Conservation (phyloP, 2,797 vertebrate genomes). For the Vespertilio murinus region DNA sequence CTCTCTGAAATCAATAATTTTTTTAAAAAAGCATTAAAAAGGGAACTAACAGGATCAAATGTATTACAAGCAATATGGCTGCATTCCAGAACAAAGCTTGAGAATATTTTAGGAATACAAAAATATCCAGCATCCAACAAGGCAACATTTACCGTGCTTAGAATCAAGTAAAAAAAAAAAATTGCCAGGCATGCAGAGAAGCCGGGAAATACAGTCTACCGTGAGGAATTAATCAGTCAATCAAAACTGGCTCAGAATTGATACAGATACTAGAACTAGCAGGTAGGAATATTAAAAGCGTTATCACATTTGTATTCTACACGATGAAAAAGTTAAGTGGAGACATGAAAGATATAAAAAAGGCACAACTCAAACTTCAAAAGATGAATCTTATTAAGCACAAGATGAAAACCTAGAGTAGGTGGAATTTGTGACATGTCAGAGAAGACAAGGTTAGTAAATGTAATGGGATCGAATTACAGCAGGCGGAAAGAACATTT, state of each 20-base stretch:
- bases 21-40: too few relatives aligned
- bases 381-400: not conserved
- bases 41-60: not conserved
- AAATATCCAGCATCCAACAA: not conserved
- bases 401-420: not conserved
- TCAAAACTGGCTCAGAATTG: not conserved
- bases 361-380: not conserved
- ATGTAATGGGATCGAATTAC: not conserved
- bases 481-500: not conserved
- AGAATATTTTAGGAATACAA: conserved; percentile 5
- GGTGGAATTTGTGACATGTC: not conserved
- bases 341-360: not conserved
- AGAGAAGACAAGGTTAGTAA: conserved; percentile 36
- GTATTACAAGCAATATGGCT: not conserved
- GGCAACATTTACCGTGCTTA: not conserved
- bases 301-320: not conserved
- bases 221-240: not conserved
- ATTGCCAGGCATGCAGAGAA: not conserved
- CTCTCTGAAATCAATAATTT: too few relatives aligned
- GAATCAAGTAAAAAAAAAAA: not conserved
- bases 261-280: conserved; percentile 6
- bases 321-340: not conserved
- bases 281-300: not conserved
- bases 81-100: not conserved
- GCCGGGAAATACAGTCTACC: not conserved